These are phyloP conservation scores for Aplochiton taeniatus DNA, from an alignment of 2,797 vertebrate species.

Conservation along the genomic window DNA sequence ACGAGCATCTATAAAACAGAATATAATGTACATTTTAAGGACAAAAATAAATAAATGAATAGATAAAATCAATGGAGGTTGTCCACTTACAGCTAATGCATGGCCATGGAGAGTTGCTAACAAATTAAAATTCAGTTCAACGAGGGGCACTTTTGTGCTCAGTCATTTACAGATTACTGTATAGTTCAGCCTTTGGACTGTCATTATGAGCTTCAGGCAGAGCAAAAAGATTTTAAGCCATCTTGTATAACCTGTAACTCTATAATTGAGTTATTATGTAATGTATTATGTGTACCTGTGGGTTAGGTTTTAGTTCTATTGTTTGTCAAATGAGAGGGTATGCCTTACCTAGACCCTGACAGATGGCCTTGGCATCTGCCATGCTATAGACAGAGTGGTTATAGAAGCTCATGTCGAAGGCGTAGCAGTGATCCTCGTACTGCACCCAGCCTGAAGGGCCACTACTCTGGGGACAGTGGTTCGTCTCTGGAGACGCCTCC, in stretches of 20 bases:
- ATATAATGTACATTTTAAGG: background rate
- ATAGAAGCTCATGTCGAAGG: constrained; percentile 82
- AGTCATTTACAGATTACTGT: no score
- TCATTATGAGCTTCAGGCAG: no score
- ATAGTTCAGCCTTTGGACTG: no score
- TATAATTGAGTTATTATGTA: background rate
- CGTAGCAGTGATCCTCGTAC: constrained; percentile 84
- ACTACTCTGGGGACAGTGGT: constrained; percentile 70
- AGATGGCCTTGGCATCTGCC: constrained; percentile 78
- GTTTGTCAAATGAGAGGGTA: background rate
- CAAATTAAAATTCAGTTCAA: no score
- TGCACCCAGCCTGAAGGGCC: constrained; percentile 79
- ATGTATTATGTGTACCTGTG: background rate
- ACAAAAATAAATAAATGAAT: background rate
- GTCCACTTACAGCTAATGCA: no score
- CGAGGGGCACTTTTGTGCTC: no score
- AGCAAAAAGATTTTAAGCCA: no score
- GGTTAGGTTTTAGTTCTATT: background rate
- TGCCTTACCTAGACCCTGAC: constrained; percentile 79
- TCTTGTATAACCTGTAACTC: no score
- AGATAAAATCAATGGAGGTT: background rate
- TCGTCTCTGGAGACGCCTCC: constrained; percentile 33
- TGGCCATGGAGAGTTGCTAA: no score
- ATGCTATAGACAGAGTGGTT: constrained; percentile 80
- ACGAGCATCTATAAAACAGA: constrained; percentile 73